Evolutionary conservation across 1,140 invertebrate species (phyloP), one percentile per base, ranked within the genome.

Genomic region (Conus betulinus): DNA sequence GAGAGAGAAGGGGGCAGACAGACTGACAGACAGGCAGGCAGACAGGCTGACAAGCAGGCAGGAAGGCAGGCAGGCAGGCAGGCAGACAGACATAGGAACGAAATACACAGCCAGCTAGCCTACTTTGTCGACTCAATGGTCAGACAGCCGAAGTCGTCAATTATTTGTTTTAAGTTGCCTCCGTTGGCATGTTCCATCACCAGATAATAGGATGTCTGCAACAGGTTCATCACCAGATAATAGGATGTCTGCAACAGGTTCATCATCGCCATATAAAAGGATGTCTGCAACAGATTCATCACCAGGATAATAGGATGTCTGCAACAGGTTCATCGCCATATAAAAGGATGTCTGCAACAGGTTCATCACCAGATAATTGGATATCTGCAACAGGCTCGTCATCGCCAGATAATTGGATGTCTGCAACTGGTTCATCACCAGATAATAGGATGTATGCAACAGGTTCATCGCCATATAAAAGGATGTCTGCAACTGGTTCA

Each of bases 121-220:
- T 85, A 87, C 85, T 53, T 87, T 7, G 74, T 74, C 8, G 74
- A 74, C n/a, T 78, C 52, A 23, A 87, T 52, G 0, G 67, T 78
- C 20, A 87, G 20, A 27, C 51, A 57, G 10, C 85, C 85, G 53
- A 57, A 87, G 11, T 76, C 39, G n/a, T 87, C 85, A 23, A 87
- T 52, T 6, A 87, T 17, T 51, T 87, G 67, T 27, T 87, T 87
- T 17, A 87, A 39, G 74, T 87, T 87, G 4, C 85, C 85, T 79
- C 85, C 85, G 4, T 6, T 5, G 4, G 85, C 85, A 52, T 87
- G 51, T 27, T 87, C 85, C 85, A 87, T 87, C 23, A 87, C 85
- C 23, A 87, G 60, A 15, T 87, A 87, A 27, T 78, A 87, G 52
- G 85, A 74, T 51, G 76, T 76, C 85, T 87, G 85, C 8, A 83